A percentile compares a stretch with the other conserved stretches of the same genome.
These are phyloP conservation scores for Globia sparganii DNA, from an alignment of 2,888 invertebrate species.

Conservation along the genomic window DNA sequence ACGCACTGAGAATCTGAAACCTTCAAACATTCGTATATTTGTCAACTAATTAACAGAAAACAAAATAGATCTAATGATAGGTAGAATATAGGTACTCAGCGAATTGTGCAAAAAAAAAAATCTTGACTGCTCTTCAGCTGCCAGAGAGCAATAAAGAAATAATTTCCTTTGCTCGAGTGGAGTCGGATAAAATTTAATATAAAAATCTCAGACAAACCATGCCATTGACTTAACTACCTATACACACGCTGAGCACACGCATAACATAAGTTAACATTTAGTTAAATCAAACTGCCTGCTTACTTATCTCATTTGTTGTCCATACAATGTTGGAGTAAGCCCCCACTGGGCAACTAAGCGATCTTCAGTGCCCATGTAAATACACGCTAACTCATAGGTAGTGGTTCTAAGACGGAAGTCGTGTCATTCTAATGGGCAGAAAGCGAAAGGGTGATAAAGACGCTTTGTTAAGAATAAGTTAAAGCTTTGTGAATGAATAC, in stretches of 20 bases:
- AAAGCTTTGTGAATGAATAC: constrained; percentile 2
- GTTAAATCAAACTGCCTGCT: neutral
- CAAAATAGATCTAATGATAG: neutral
- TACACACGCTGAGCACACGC: too few species aligned
- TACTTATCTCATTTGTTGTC: neutral
- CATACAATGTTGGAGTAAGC: neutral
- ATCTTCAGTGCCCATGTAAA: constrained; percentile 7
- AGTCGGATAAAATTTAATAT: neutral
- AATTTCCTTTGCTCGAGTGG: neutral
- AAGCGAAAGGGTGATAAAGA: constrained; percentile 7
- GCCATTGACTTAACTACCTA: neutral
- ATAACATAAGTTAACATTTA: neutral
- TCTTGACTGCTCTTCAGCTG: neutral
- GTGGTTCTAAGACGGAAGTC: constrained; percentile 34
- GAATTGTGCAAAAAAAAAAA: neutral
- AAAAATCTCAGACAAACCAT: neutral
- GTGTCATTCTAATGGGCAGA: neutral
- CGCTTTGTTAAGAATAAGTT: neutral
- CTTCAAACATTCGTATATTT: neutral
- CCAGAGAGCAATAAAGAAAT: neutral
- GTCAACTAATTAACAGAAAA: constrained; percentile 6
- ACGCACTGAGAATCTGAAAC: neutral
- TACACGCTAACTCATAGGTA: constrained; percentile 4
- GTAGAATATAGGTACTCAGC: neutral
- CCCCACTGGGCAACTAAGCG: constrained; percentile 12